Evolutionary conservation across 2,113 vertebrate species (phyloP), one percentile per base, ranked within the genome.

Genomic region (Lontra canadensis): DNA sequence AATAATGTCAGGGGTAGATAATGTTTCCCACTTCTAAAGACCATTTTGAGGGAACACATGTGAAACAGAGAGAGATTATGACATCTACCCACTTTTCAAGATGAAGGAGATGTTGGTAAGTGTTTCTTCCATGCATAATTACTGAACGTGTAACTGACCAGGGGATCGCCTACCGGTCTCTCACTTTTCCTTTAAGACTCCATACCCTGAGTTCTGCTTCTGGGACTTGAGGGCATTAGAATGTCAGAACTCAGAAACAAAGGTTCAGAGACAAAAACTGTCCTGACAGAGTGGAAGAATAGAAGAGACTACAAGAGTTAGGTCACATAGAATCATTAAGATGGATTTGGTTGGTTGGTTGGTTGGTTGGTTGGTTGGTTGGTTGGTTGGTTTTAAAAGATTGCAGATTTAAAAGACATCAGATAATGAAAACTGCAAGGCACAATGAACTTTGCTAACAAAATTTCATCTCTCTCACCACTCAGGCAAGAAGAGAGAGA

Each of bases 101-200:
- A 14, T 25, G 21, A 69, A 87, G 49, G 57, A 26, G 49, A 49
- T 1, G 6, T 47, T 26, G 31, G 7, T n/a, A 20, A 7, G 0
- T 21, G 3, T 83, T 52, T 84, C 52, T 23, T 76, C 25, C 36
- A 10, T 0, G 4, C 7, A 6, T 17, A 11, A n/a, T 17, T 52
- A 9, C 42, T 4, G 29, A 79, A 87, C 31, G 21, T 55, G n/a
- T 74, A 23, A 4, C 17, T 49, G 10, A 29, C n/a, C 0, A 7
- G 7, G 17, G 1, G n/a, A 23, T n/a, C 7, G 1, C 59, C 14
- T 6, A 26, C 1, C 0, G 0, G 3, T 52, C 42, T 65, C 0
- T 18, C 0, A 7, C 31, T 42, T 55, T 74, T 83, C 26, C 44
- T 55, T 67, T 67, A 23, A 4, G 73, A 23, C 52, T 67, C 29